phyloP scores from a whole-genome alignment of 2,797 vertebrate genomes.

The Thamnophis elegans region DNA sequence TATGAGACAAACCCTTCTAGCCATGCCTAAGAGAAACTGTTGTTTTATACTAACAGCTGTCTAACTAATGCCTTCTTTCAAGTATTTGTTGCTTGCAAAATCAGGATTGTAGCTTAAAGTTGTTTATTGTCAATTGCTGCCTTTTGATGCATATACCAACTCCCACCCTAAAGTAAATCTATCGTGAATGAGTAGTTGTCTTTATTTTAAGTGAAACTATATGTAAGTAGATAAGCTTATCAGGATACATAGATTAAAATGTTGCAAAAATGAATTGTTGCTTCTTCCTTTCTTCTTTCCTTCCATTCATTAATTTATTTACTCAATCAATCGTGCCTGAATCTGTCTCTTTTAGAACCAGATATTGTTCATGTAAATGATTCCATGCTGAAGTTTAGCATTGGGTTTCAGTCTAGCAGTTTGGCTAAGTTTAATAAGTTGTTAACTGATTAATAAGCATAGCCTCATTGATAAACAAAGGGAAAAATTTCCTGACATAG shows the following conservation, averaged over 20 bases:
- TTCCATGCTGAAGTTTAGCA: slow-evolving; percentile 26
- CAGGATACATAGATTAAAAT: slow-evolving; percentile 44
- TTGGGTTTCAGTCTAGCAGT: slow-evolving; percentile 52
- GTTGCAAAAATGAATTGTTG: slow-evolving; percentile 31
- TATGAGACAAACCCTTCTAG: not conserved
- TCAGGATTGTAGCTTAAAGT: not conserved
- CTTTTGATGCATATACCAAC: not conserved
- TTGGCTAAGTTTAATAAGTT: slow-evolving; percentile 50
- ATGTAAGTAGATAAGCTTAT: slow-evolving; percentile 18
- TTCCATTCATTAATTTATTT: not conserved
- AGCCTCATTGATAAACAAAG: slow-evolving; percentile 12
- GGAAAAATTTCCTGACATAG: slow-evolving; percentile 28
- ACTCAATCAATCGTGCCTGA: not conserved
- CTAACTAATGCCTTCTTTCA: fast-evolving
- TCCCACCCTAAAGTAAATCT: not conserved
- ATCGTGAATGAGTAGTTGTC: not conserved
- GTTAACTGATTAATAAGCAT: slow-evolving; percentile 11
- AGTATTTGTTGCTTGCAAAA: not conserved
- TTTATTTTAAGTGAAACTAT: slow-evolving; percentile 8
- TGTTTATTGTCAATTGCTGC: not conserved
- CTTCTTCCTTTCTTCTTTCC: not conserved
- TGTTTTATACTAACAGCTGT: not conserved
- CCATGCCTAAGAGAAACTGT: not conserved
- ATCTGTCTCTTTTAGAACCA: slow-evolving; percentile 8
- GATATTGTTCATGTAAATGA: slow-evolving; percentile 46